Evolutionary conservation across 2,888 invertebrate species (phyloP), one percentile per base, ranked within the genome.

Genomic region (Trichopoda pennipes): DNA sequence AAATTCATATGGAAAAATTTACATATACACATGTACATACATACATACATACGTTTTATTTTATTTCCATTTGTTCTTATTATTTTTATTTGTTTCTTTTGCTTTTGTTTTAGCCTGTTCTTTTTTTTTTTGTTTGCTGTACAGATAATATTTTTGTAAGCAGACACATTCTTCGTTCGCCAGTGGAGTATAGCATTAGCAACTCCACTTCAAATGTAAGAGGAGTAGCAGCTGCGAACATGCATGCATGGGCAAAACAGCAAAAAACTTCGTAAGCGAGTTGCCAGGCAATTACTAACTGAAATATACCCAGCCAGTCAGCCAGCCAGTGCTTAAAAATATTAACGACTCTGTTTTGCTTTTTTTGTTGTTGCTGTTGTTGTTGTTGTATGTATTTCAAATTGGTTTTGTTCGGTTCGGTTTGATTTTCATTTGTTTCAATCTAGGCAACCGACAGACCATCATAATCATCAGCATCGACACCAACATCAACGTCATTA

Each of bases 351-450:
- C 32, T 0, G 8, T 35, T 47, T 47, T 76, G 38, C 21, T 23
- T 58, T 10, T 16, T 44, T 14, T 53, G 1, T 6, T 38, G 49
- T 51, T 23, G 9, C 19, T 28, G 2, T 28, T 28, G 2, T 6
- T 28, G 4, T 8, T 4, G 3, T 28, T 28, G 12, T 38, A 32
- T 38, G 10, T 38, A 12, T 38, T 38, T 69, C 69, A n/a, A n/a
- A n/a, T 17, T 47, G 38, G 10, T 58, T 77, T 64, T 32, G 51
- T 68, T 75, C 35, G 44, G 21, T 60, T 75, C 53, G 49, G 64
- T 75, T 73, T 68, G 66, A 49, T 79, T 79, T 66, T n/a, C 35
- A 79, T 79, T 79, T 79, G 68, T 61, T 79, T 73, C 38, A 79
- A 66, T 61, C 79, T 61, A 47, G 60, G 61, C 73, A 68, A 74